Evolutionary conservation across 2,113 vertebrate genomes (phyloP), one percentile per base, ranked within the genome.

Genomic region (Hiodon alosoides): DNA sequence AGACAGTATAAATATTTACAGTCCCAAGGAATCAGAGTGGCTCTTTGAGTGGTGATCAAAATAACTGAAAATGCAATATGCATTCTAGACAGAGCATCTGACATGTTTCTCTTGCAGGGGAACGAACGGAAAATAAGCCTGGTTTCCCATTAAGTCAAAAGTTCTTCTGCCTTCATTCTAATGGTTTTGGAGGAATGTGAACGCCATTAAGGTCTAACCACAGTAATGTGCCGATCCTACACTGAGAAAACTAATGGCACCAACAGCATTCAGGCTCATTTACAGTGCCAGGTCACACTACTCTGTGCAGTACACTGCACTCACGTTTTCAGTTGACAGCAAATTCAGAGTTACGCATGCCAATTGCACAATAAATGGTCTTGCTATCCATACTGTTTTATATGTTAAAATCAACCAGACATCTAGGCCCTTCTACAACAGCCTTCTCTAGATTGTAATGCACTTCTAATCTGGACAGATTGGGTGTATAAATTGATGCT

Each of bases 1-100:
- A 76, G 77, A 79, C 80, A 81, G 80, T 75, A 82, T 83, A 59
- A 88, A 89, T 88, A 88, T 87, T 87, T 86, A 89, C 80, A 86
- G 88, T 84, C 85, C 83, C 82, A 87, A 79, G 86, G 83, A 85
- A 86, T 81, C 66, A 71, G 80, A 86, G 77, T 76, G 81, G 11
- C 72, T 76, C 82, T 87, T 86, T 86, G 86, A 87, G 81, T 84
- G 51, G 0, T 31, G 82, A 79, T 84, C 85, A 86, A 85, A 79
- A 77, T 74, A 50, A 80, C 77, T 48, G 8, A n/a, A 61, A 64
- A 73, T 59, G 51, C 59, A 59, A 31, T 13, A 74, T 79, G 53
- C 73, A 82, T 83, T 85, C 78, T 82, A 78, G 82, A 84, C 64
- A 7, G 53, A 67, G 76, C 53, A 52, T 80, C 76, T 81, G 80